Base-by-base conservation (phyloP, 92 coral and sea anemone species). In the Porites rus region DNA sequence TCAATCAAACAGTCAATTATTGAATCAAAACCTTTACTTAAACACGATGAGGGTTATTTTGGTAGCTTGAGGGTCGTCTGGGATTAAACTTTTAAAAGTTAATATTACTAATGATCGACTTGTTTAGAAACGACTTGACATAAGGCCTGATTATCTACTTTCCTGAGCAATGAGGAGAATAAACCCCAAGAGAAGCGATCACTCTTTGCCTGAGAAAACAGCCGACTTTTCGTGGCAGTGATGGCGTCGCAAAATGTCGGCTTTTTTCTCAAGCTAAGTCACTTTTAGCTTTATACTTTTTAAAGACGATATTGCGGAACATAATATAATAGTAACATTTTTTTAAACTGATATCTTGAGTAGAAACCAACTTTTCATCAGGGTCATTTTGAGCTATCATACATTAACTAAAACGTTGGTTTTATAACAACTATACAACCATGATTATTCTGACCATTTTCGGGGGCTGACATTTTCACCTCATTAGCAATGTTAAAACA, bases 341-440 rank as follows among this genome's bases (percentile, higher is more conserved):
- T 64, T 17, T 64, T 64, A 16, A 64, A 64, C 28, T 64, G 19
- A 64, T 64, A 64, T 64, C 69, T 64, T 64, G 17, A 28, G 69
- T 64, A 64, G 69, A 64, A 64, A 64, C 69, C 20, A 64, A 64
- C 69, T 64, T 64, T 18, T 64, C 19, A 16, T 64, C 3, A 64
- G 69, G 69, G 69, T 4, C 46, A 38, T 64, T 64, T 64, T 64
- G 69, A 64, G 1, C 69, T 64, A 64, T 64, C 69, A 64, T 64
- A 17, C 8, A 64, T n/a, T 16, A 64, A 64, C 69, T 64, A 64
- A 64, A 16, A 64, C 69, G 1, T n/a, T 64, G 20, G 28, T 28
- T 64, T n/a, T n/a, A 64, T n/a, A 64, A 64, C 69, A 64, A 64
- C 69, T 64, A 64, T 64, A 28, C 69, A 64, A n/a, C 69, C 24